Base-by-base conservation (phyloP, 1,140 invertebrate genomes). In the Dolichoris vasculosae region DNA sequence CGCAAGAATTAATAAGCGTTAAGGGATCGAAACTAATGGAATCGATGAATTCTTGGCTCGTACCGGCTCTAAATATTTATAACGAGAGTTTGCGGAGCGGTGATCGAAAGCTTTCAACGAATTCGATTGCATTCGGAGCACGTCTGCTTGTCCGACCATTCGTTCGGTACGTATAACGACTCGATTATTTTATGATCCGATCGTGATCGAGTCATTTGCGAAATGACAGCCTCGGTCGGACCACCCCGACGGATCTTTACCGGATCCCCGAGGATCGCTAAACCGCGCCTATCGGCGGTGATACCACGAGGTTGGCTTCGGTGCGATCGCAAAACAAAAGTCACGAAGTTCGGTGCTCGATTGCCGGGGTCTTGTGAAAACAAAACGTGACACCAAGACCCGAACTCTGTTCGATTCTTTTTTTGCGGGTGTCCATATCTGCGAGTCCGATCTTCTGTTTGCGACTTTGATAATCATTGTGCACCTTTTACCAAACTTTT, bases 121-220 rank as follows among this genome's bases (percentile, higher is more conserved):
- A 38, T 79, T 17, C 51, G 23, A 46, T 43, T 67, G 30, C 76
- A 78, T 59, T 59, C n/a, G 23, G 38, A 67, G 78, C 63, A 67
- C 26, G 63, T 67, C 2, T 35, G 77, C 77, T n/a, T 51, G 9
- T 20, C 55, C 51, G 51, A 23, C 20, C 48, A 38, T 73, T 4
- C 15, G 55, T 59, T 40, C 64, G n/a, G 2, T n/a, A 32, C 8
- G 17, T 2, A 51, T 35, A 32, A 55, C 35, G 51, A 38, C 51
- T 51, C 38, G 30, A 81, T 81, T 69, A 55, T 71, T 82, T 32
- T n/a, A 82, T 71, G 40, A 82, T 82, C 23, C 46, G 46, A 82
- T 82, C 80, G 64, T 82, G 64, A 82, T 38, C 40, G 64, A 82
- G 43, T 71, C 64, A 82, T 82, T 71, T 51, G 64, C 43, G 9